phyloP scores from a whole-genome alignment of 2,797 vertebrate species.

The Anguilla obscura region DNA sequence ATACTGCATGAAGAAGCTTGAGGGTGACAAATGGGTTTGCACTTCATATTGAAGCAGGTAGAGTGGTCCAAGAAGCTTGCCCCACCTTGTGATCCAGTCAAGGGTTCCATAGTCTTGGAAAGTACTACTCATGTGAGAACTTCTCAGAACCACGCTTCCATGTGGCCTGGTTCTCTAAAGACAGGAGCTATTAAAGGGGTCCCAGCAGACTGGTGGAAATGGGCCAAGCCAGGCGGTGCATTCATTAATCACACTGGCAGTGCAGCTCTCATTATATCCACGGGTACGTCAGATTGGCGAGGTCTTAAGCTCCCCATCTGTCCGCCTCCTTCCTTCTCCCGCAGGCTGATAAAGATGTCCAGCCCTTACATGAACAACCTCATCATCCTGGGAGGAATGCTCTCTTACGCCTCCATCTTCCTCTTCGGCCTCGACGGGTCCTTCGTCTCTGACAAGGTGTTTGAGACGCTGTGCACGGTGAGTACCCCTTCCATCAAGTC shows the following conservation, averaged over 20 bases:
- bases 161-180: slow-evolving; percentile 24
- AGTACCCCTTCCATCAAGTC: slow-evolving; percentile 64
- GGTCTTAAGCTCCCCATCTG: slow-evolving; percentile 25
- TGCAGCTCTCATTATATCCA: slow-evolving; percentile 15
- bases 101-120: not conserved
- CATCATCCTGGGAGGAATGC: slow-evolving; percentile 96
- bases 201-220: slow-evolving; percentile 20
- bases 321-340: slow-evolving; percentile 43
- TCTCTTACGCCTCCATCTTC: slow-evolving; percentile 97
- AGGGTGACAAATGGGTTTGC: not conserved
- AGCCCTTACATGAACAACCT: slow-evolving; percentile 99
- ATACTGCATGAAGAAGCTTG: not conserved
- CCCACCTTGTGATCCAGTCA: not conserved
- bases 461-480: slow-evolving; percentile 97
- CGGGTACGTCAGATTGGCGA: slow-evolving; percentile 22
- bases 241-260: slow-evolving; percentile 27
- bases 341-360: slow-evolving; percentile 98
- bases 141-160: not conserved
- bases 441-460: slow-evolving; percentile 96
- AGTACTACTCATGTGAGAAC: slow-evolving; percentile 5
- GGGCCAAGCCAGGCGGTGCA: slow-evolving; percentile 19
- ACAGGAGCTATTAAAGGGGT: slow-evolving; percentile 34
- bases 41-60: not conserved
- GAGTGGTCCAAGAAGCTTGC: not conserved
- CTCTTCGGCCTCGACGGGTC: slow-evolving; percentile 97